phyloP scores from a whole-genome alignment of 2,113 vertebrate species.

The Corythornis madagascariensis region DNA sequence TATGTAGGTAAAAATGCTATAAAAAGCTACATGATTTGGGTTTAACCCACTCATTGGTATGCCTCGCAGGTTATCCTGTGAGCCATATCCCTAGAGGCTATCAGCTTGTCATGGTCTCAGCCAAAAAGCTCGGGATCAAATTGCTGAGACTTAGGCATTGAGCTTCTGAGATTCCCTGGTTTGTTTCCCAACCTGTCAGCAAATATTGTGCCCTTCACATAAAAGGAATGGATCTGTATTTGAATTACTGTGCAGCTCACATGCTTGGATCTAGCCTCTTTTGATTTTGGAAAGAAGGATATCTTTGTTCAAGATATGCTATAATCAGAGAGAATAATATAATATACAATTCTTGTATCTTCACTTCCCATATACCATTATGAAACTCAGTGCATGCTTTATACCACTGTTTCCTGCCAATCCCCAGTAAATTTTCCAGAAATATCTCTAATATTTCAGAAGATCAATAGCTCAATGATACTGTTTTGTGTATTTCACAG shows the following conservation, averaged over 20 bases:
- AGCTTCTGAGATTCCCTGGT: neutral
- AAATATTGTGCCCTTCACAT: conserved; percentile 2
- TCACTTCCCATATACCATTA: neutral
- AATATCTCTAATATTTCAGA: neutral
- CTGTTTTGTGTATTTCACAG: neutral
- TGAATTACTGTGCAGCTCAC: neutral
- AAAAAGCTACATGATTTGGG: neutral
- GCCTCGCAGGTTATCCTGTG: neutral
- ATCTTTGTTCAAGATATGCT: neutral
- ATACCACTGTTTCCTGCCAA: neutral
- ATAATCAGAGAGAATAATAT: neutral
- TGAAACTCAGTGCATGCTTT: neutral
- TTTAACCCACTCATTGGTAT: neutral
- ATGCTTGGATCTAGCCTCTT: neutral
- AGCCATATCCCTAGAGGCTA: neutral
- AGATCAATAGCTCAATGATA: neutral
- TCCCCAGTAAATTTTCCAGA: neutral
- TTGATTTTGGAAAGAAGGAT: conserved; percentile 1
- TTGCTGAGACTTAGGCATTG: neutral
- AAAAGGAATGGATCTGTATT: conserved; percentile 2
- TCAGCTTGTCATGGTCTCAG: neutral
- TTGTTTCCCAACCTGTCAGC: conserved; percentile 1
- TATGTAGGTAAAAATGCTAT: neutral
- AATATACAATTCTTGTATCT: neutral
- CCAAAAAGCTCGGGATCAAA: conserved; percentile 38